Evolutionary conservation across 2,888 invertebrate genomes (phyloP).

Genomic region (Lasioglossum figueresi): DNA sequence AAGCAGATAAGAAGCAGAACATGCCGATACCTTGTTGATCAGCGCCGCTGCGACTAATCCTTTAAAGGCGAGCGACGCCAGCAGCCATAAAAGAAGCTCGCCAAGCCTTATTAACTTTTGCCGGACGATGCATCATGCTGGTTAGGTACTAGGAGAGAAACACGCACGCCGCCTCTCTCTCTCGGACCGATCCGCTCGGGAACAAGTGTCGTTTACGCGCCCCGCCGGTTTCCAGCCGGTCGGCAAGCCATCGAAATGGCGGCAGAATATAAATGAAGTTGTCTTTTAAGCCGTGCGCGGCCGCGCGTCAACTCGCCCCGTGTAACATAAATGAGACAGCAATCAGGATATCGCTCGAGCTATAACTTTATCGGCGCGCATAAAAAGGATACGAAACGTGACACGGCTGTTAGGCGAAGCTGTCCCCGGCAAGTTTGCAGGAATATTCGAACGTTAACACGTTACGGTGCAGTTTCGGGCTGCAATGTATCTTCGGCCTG

Average conservation of each 20-base stretch:
- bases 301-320: constrained; percentile 58
- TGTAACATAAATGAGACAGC: constrained; percentile 66
- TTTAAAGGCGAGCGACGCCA: constrained; percentile 45
- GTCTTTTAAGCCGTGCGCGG: constrained; percentile 57
- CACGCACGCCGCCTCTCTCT: constrained; percentile 13
- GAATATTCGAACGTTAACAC: constrained; percentile 33
- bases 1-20: constrained; percentile 48
- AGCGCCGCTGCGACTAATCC: constrained; percentile 45
- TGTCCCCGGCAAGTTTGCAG: constrained; percentile 1
- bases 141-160: constrained; percentile 31
- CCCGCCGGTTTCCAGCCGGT: constrained; percentile 53
- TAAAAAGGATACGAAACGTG: constrained; percentile 42
- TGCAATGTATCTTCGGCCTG: neutral
- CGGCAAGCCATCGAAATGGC: constrained; percentile 48
- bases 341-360: constrained; percentile 70
- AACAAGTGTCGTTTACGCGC: constrained; percentile 58
- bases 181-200: constrained; percentile 35
- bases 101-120: constrained; percentile 51
- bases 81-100: constrained; percentile 41
- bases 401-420: neutral
- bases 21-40: constrained; percentile 55
- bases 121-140: constrained; percentile 23
- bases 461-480: constrained; percentile 6
- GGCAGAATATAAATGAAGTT: constrained; percentile 68
- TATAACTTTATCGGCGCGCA: constrained; percentile 60